phyloP scores from a whole-genome alignment of 2,888 invertebrate genomes.

The Heliconius ethilla region DNA sequence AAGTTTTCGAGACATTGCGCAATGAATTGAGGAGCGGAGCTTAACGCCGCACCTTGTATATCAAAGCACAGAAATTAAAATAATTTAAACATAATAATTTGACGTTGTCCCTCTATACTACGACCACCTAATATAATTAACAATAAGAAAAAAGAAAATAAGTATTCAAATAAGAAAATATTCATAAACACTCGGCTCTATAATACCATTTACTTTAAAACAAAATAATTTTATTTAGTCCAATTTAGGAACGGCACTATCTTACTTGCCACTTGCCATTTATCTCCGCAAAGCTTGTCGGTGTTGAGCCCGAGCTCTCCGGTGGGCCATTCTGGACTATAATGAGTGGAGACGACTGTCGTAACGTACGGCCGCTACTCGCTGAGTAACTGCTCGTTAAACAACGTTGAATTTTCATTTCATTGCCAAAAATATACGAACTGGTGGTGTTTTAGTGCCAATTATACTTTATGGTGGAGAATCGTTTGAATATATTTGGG shows the following conservation, averaged over 20 bases:
- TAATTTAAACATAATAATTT: too few relatives aligned
- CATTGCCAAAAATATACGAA: slow-evolving; percentile 12
- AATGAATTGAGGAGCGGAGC: too few relatives aligned
- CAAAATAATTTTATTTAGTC: slow-evolving; percentile 1
- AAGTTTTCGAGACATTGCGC: too few relatives aligned
- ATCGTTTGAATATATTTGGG: too few relatives aligned
- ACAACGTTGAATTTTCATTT: slow-evolving; percentile 14
- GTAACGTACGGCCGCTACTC: slow-evolving; percentile 17
- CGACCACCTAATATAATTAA: too few relatives aligned
- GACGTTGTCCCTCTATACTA: too few relatives aligned
- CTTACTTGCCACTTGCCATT: slow-evolving; percentile 16
- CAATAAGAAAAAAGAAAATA: too few relatives aligned
- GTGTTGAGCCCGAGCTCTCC: slow-evolving; percentile 11
- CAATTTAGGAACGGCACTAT: slow-evolving; percentile 11
- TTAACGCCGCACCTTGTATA: too few relatives aligned
- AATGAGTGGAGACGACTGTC: slow-evolving; percentile 16
- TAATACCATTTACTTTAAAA: neutral
- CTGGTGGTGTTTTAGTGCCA: neutral
- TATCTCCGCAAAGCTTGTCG: slow-evolving; percentile 19
- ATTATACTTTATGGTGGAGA: neutral
- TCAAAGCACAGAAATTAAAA: too few relatives aligned
- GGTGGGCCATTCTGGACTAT: slow-evolving; percentile 1
- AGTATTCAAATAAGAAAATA: too few relatives aligned
- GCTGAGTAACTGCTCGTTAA: slow-evolving; percentile 16
- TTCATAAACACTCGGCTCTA: too few relatives aligned